Conservation (phyloP, 2,888 invertebrate species). For the Exocentrus adspersus region DNA sequence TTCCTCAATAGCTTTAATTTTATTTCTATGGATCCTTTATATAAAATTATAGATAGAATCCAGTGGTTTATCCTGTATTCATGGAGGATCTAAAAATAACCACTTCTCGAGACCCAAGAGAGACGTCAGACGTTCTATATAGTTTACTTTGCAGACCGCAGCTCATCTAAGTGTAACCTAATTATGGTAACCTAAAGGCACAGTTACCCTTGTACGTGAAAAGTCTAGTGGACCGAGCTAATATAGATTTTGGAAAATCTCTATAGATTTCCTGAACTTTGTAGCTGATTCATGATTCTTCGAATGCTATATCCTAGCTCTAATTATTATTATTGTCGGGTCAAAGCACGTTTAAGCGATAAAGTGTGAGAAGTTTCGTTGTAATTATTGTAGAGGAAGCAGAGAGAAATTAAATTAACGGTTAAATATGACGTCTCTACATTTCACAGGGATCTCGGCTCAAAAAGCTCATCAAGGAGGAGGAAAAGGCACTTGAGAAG, state of each 20-base stretch:
- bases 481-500: too few relatives aligned
- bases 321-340: too few relatives aligned
- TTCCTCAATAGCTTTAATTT: too few relatives aligned
- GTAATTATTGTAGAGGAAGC: not conserved
- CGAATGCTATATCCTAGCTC: too few relatives aligned
- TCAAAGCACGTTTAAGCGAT: too few relatives aligned
- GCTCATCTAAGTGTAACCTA: not conserved
- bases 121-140: not conserved
- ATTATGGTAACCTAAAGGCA: not conserved
- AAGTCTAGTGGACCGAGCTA: not conserved
- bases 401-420: not conserved
- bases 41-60: too few relatives aligned
- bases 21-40: too few relatives aligned
- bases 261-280: too few relatives aligned
- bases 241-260: too few relatives aligned
- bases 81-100: not conserved
- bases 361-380: not conserved
- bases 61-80: not conserved
- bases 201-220: not conserved
- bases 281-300: too few relatives aligned
- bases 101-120: not conserved
- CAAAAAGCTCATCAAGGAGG: not conserved
- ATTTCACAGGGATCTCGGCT: not conserved
- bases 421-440: not conserved
- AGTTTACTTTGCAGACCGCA: conserved; percentile 1